Evolutionary conservation across 2,888 invertebrate species (phyloP).

Genomic region (Oligia fasciuncula): DNA sequence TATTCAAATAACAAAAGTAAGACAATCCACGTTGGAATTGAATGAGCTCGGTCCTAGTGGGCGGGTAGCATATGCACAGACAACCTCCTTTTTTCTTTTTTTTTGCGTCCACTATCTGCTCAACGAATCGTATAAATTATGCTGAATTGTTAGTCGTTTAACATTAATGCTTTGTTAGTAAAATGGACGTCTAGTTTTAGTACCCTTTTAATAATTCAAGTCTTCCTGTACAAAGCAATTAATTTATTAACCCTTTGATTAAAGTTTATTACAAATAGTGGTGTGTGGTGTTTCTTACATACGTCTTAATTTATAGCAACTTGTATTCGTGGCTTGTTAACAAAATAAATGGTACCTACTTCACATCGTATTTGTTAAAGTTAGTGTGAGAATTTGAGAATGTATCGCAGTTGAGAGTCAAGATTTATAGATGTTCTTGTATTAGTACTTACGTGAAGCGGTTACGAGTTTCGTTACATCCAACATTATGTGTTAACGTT

Average conservation of each 20-base stretch:
- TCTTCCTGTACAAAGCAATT: slow-evolving; percentile 34
- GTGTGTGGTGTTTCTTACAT: slow-evolving; percentile 52
- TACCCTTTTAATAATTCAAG: slow-evolving; percentile 44
- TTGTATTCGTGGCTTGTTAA: slow-evolving; percentile 52
- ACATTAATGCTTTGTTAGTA: slow-evolving; percentile 66
- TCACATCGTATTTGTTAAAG: slow-evolving; percentile 61
- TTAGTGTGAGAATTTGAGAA: slow-evolving; percentile 63
- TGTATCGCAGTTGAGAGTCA: slow-evolving; percentile 65
- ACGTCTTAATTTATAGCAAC: slow-evolving; percentile 57
- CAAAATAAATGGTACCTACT: slow-evolving; percentile 61
- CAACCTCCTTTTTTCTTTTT: slow-evolving; percentile 66
- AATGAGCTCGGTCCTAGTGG: slow-evolving; percentile 72
- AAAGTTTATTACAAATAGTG: slow-evolving; percentile 59
- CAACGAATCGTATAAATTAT: slow-evolving; percentile 78
- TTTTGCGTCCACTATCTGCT: slow-evolving; percentile 73
- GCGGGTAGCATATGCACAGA: slow-evolving; percentile 75
- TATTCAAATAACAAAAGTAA: slow-evolving; percentile 69
- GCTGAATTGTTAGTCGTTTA: slow-evolving; percentile 70
- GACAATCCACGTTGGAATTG: slow-evolving; percentile 71
- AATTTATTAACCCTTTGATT: slow-evolving; percentile 54
- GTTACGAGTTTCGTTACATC: slow-evolving; percentile 65
- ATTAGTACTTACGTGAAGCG: slow-evolving; percentile 61
- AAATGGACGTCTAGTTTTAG: slow-evolving; percentile 57
- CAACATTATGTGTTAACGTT: slow-evolving; percentile 55
- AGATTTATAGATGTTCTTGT: slow-evolving; percentile 70